Conservation (phyloP, 1,140 invertebrate genomes). For the Eufriesea mexicana region DNA sequence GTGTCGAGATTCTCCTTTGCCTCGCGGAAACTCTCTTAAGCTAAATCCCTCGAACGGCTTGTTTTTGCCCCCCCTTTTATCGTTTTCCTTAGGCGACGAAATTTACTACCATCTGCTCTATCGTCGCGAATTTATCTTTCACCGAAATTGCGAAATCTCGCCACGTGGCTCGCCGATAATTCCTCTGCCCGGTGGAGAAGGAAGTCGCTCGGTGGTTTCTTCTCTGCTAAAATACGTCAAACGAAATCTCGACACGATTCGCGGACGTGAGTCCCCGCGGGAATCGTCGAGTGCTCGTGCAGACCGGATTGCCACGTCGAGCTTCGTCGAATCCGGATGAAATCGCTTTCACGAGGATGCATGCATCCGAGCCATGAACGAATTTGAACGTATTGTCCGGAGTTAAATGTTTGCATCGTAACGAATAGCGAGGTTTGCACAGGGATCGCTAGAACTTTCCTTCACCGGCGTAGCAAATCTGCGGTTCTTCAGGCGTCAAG, state of each 20-base stretch:
- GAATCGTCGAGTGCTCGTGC: slow-evolving; percentile 8
- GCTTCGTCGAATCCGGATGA: slow-evolving; percentile 25
- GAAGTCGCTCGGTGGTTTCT: background rate
- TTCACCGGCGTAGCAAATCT: background rate
- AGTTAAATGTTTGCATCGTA: slow-evolving; percentile 4
- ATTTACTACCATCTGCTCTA: background rate
- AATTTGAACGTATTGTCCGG: background rate
- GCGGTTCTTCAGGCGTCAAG: background rate
- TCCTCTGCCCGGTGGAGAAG: slow-evolving; percentile 6
- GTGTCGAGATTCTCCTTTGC: slow-evolving; percentile 38
- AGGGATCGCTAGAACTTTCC: background rate
- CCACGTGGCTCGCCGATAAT: slow-evolving; percentile 68
- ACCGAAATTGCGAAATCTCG: slow-evolving; percentile 56
- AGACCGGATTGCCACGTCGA: background rate
- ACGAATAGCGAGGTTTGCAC: background rate
- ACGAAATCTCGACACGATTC: slow-evolving; percentile 29
- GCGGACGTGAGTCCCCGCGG: slow-evolving; percentile 21
- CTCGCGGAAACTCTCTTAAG: slow-evolving; percentile 51
- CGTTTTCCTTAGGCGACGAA: background rate
- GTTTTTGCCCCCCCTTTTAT: background rate
- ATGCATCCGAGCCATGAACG: background rate
- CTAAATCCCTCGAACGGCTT: slow-evolving; percentile 27
- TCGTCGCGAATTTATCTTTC: background rate
- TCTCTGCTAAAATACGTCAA: background rate
- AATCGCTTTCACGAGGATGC: slow-evolving; percentile 19